Base-by-base conservation (phyloP, 2,797 vertebrate species). In the Eremophila alpestris region DNA sequence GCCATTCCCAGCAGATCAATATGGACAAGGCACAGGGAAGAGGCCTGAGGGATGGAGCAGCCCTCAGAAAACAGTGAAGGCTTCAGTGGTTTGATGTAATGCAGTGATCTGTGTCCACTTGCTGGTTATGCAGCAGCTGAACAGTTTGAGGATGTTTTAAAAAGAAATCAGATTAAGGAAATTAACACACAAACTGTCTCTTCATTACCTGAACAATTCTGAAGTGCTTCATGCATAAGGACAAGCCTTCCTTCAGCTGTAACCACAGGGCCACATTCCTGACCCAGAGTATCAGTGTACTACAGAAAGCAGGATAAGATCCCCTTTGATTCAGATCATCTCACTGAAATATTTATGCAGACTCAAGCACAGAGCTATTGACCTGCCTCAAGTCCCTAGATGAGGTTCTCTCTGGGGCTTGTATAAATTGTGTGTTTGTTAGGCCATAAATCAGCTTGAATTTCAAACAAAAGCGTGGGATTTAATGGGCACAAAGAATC, bases 381-480 rank as follows among this genome's bases (percentile, higher is more conserved):
- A 91, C 87, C 79, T 69, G 65, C 7, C 2, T 51, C 36, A 34
- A 51, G 54, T 45, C 20, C 4, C 77, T 90, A 32, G 40, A 60
- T 20, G 59, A 54, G 7, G 32, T 79, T 73, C 81, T 94, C 77
- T 92, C 70, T 22, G 56, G 67, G 29, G 69, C 60, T 46, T 8
- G 12, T 74, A 83, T 40, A 88, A 92, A 86, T 36, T 48, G 54
- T 46, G 13, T 58, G 29, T 32, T 70, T 49, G 38, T 90, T 76
- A 73, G 67, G 74, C 64, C 56, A 70, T 82, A 96, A 96, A 95
- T 95, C 90, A 95, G 40, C 79, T 32, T 82, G 73, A 60, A 84
- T 65, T 88, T 94, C 76, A 63, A 88, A 80, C 59, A 78, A 78
- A 87, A 87, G 64, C 73, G 43, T 15, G 43, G 45, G 48, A 55